A percentile compares a stretch with the other conserved stretches of the same genome.
phyloP scores from a whole-genome alignment of 2,797 vertebrate genomes.

The Mormyrops boulengeri region DNA sequence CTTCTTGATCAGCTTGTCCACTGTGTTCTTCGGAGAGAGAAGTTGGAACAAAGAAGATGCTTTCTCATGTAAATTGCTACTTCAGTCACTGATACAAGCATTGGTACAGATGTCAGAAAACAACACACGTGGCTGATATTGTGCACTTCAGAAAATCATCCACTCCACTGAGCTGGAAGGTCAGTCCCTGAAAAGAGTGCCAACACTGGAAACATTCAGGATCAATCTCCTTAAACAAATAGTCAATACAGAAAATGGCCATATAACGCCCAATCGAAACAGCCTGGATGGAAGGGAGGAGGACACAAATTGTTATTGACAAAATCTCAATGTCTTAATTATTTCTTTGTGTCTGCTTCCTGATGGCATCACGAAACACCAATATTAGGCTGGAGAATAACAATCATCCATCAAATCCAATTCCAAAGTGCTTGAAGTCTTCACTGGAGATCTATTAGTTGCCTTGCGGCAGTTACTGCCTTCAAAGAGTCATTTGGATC shows the following conservation, averaged over 20 bases:
- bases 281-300: not conserved
- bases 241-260: not conserved
- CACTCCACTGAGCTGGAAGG: not conserved
- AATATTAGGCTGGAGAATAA: not conserved
- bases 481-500: not conserved
- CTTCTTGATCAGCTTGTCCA: constrained; percentile 97
- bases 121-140: not conserved
- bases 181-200: not conserved
- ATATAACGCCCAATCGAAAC: not conserved
- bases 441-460: not conserved
- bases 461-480: not conserved
- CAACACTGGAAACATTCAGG: not conserved
- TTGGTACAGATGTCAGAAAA: not conserved
- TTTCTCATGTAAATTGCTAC: not conserved
- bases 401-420: not conserved
- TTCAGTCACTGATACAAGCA: not conserved
- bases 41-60: not conserved
- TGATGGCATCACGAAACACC: not conserved
- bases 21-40: constrained; percentile 69
- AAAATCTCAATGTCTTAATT: not conserved
- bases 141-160: not conserved
- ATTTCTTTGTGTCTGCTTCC: not conserved
- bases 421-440: not conserved
- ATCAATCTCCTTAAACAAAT: not conserved
- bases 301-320: not conserved